Evolutionary conservation across 2,888 invertebrate genomes (phyloP), one percentile per base, ranked within the genome.

Genomic region (Hirtodrosophila cameraria): DNA sequence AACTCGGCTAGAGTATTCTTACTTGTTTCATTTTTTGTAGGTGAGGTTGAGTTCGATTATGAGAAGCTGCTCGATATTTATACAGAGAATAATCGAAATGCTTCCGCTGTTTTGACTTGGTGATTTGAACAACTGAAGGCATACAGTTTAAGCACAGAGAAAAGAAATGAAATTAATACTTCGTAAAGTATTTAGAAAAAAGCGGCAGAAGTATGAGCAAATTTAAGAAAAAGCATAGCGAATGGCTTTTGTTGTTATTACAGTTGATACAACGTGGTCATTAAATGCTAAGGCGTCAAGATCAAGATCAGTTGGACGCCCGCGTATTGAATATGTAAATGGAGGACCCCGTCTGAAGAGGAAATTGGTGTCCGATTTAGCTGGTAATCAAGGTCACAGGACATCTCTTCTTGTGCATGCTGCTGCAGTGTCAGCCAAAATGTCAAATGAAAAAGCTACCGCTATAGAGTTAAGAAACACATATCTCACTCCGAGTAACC

Each of bases 381-480:
- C 25, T 39, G 25, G 13, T 12, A 25, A 13, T 39, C 39, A 27
- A 25, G 25, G 39, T 25, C 41, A 42, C 41, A 42, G 28, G 16
- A 42, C 41, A 42, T 16, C 41, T 28, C 41, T 42, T 42, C 41
- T 15, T 42, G 15, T 42, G 36, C 20, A 36, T 36, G 36, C 36
- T 9, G 16, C 33, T 9, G 36, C 36, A 15, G 25, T 33, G 20
- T 23, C 23, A 7, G 20, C 31, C 45, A 33, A 20, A 20, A 45
- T 38, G 5, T 28, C 12, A 15, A 23, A 39, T 13, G 8, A 39
- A 13, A 39, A 39, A 18, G 2, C 23, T 16, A 27, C 25, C 6
- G 25, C 25, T 5, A 3, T 18, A 0, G 18, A 4, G 18, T 18
- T 18, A 18, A 18, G 5, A 18, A 18, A 18, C 5, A 18, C 18